Percentiles rank a stretch among this genome's conserved stretches.
These are phyloP conservation scores for Xestia ashworthii DNA, from an alignment of 2,888 invertebrate genomes.

Conservation along the genomic window DNA sequence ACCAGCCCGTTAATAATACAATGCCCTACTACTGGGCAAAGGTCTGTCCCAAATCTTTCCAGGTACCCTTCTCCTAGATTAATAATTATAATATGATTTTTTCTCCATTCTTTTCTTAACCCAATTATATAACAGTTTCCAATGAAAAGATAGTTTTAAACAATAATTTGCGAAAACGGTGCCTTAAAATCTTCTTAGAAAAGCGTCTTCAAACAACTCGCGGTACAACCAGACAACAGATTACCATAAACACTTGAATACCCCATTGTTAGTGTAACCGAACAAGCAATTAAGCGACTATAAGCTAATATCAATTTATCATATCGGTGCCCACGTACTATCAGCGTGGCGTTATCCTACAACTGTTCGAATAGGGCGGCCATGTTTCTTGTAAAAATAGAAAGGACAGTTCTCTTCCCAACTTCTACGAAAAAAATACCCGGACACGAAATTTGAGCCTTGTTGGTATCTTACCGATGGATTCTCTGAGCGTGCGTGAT, in stretches of 20 bases:
- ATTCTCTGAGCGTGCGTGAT: neutral
- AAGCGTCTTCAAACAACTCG: constrained; percentile 10
- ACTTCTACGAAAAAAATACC: neutral
- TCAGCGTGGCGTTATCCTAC: constrained; percentile 82
- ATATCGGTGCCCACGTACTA: constrained; percentile 83
- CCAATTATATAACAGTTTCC: no score
- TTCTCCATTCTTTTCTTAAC: no score
- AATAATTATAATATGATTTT: no score
- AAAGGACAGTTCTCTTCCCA: neutral
- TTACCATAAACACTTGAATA: constrained; percentile 67
- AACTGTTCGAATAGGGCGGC: constrained; percentile 72
- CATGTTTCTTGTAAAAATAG: constrained; percentile 39
- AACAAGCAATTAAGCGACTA: constrained; percentile 85
- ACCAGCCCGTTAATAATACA: no score
- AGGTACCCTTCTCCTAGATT: no score
- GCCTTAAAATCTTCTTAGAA: neutral
- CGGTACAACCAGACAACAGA: constrained; percentile 28
- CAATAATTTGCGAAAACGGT: neutral
- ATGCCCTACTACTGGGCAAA: no score
- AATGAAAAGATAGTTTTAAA: no score
- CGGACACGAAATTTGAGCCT: neutral
- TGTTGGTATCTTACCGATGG: neutral
- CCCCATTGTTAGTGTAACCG: constrained; percentile 76
- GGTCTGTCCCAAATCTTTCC: no score
- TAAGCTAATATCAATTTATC: constrained; percentile 85